Evolutionary conservation across 1,140 invertebrate genomes (phyloP).

Genomic region (Drosophila persimilis): DNA sequence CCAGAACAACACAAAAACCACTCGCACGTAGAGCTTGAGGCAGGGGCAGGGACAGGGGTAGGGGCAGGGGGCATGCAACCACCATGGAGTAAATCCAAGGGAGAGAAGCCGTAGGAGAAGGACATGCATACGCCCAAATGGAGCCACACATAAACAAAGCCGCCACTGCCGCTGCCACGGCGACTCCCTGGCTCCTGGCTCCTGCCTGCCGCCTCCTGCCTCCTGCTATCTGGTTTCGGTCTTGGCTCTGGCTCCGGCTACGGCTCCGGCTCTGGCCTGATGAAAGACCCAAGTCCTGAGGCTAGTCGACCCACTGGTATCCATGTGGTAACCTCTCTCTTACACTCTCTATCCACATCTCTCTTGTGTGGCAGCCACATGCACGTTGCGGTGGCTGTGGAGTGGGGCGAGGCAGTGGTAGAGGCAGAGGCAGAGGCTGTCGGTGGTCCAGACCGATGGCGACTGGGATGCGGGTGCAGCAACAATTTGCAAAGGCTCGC

Average conservation of each 20-base stretch:
- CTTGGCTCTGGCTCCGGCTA: conserved; percentile 26
- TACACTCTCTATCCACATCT: background rate
- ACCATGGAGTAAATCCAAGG: background rate
- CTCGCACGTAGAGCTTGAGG: conserved; percentile 70
- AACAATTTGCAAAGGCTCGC: conserved; percentile 72
- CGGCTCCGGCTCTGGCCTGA: conserved; percentile 17
- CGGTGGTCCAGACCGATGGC: background rate
- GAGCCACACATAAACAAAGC: conserved; percentile 75
- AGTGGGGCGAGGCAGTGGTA: background rate
- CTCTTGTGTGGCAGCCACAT: conserved; percentile 42
- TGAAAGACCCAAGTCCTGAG: conserved; percentile 49
- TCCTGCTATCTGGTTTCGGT: conserved; percentile 11
- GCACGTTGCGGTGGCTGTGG: conserved; percentile 36
- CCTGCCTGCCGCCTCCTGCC: background rate
- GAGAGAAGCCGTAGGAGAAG: conserved; percentile 18
- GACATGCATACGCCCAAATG: conserved; percentile 62
- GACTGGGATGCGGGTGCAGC: conserved; percentile 43
- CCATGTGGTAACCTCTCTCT: conserved; percentile 27
- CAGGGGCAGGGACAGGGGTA: no score
- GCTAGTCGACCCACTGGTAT: conserved; percentile 43
- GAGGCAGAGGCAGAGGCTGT: no score
- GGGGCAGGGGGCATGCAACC: conserved; percentile 37
- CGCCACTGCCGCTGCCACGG: conserved; percentile 25
- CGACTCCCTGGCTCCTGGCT: background rate
- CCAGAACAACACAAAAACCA: conserved; percentile 80